These are phyloP conservation scores for Zootermopsis nevadensis DNA, from an alignment of 2,888 invertebrate genomes.

Conservation along the genomic window DNA sequence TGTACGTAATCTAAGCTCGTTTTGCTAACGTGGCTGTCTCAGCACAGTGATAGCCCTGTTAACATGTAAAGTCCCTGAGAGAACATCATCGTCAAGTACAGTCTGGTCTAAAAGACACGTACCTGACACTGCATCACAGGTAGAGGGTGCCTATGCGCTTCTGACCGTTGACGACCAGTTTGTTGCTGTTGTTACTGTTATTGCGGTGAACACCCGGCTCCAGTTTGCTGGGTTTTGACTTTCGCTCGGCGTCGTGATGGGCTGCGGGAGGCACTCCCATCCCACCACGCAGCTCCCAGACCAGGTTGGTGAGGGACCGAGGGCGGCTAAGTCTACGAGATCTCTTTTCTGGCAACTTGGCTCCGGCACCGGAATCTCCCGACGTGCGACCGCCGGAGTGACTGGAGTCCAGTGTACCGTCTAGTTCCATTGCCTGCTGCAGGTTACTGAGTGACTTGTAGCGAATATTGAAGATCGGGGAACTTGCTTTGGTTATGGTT, in stretches of 20 bases:
- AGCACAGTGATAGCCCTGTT: too few species aligned
- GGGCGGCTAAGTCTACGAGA: slow-evolving; percentile 85
- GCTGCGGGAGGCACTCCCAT: slow-evolving; percentile 49
- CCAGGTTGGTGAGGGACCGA: slow-evolving; percentile 86
- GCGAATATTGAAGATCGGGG: slow-evolving; percentile 81
- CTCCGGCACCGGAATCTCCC: slow-evolving; percentile 82
- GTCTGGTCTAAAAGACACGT: too few species aligned
- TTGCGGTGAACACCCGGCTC: slow-evolving; percentile 66
- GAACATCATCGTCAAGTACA: too few species aligned
- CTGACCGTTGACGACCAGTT: slow-evolving; percentile 67
- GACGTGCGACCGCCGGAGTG: slow-evolving; percentile 89
- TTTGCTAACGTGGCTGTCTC: too few species aligned
- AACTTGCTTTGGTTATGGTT: slow-evolving; percentile 74
- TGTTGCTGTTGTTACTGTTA: slow-evolving; percentile 63
- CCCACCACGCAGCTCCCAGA: slow-evolving; percentile 75
- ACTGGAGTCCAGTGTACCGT: slow-evolving; percentile 89
- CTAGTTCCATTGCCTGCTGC: slow-evolving; percentile 65
- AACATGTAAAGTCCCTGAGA: too few species aligned
- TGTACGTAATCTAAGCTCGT: too few species aligned
- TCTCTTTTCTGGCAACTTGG: slow-evolving; percentile 82
- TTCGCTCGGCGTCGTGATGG: slow-evolving; percentile 53
- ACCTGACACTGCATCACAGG: slow-evolving; percentile 60
- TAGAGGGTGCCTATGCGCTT: slow-evolving; percentile 71
- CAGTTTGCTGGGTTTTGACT: slow-evolving; percentile 63
- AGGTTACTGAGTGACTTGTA: slow-evolving; percentile 76